Evolutionary conservation across 2,888 invertebrate species (phyloP).

Genomic region (Lampropteryx suffumata): DNA sequence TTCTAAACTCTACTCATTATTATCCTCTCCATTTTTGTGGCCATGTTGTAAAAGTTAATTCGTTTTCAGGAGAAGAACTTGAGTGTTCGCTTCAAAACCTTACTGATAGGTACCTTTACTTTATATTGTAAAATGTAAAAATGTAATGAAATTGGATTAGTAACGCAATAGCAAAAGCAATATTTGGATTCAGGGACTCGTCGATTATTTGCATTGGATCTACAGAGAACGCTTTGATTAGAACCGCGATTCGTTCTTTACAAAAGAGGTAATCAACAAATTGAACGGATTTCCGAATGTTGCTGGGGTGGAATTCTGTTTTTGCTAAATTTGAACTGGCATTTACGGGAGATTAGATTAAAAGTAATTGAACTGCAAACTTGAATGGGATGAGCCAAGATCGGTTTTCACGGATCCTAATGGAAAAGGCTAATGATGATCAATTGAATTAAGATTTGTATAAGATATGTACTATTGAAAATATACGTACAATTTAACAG

Average conservation of each 20-base stretch:
- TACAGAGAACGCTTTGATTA: conserved; percentile 19
- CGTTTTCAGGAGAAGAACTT: too few relatives aligned
- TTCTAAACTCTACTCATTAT: too few relatives aligned
- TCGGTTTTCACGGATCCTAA: neutral
- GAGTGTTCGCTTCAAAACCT: too few relatives aligned
- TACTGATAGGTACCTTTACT: too few relatives aligned
- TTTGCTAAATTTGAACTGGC: neutral
- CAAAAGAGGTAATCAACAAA: conserved; percentile 31
- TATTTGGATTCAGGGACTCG: too few relatives aligned
- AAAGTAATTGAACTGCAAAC: conserved; percentile 16
- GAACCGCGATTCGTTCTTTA: conserved; percentile 17
- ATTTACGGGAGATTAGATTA: conserved; percentile 8
- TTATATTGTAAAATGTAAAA: too few relatives aligned
- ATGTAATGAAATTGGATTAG: too few relatives aligned
- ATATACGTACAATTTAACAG: too few relatives aligned
- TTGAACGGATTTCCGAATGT: conserved; percentile 22
- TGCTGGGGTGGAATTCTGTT: conserved; percentile 5
- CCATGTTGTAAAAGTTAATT: too few relatives aligned
- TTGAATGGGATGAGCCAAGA: conserved; percentile 1
- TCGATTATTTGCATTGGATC: conserved; percentile 17
- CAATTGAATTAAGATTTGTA: neutral
- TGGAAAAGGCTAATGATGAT: neutral
- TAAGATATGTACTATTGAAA: too few relatives aligned
- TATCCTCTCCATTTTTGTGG: too few relatives aligned
- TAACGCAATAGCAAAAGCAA: too few relatives aligned